These are phyloP conservation scores for Pantherophis alleghaniensis DNA, from an alignment of 2,797 vertebrate species.

Conservation along the genomic window DNA sequence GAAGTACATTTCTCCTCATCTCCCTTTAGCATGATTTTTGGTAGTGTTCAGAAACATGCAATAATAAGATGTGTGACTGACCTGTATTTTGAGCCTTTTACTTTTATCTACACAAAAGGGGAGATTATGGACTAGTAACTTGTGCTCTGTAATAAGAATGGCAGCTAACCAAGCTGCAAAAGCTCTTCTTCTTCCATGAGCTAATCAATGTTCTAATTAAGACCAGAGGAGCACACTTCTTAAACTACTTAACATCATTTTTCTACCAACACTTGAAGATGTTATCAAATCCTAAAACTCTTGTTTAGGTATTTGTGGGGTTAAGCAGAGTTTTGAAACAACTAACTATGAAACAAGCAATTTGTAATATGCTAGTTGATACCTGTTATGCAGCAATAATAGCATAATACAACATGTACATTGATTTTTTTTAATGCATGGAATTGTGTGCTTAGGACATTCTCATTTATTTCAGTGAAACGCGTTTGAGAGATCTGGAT, in stretches of 20 bases:
- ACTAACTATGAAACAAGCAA: conserved; percentile 29
- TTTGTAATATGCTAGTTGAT: conserved; percentile 31
- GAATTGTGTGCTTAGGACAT: conserved; percentile 5
- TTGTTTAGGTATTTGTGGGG: conserved; percentile 38
- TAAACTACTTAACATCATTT: background rate
- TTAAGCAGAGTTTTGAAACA: conserved; percentile 47
- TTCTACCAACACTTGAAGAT: conserved; percentile 43
- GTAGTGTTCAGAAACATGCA: conserved; percentile 65
- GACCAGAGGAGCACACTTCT: conserved; percentile 19
- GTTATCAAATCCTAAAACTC: conserved; percentile 31
- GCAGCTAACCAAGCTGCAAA: conserved; percentile 27
- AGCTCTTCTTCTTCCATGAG: conserved; percentile 55
- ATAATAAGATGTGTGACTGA: conserved; percentile 62
- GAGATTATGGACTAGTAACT: conserved; percentile 5
- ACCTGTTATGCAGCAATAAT: conserved; percentile 62
- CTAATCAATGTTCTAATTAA: conserved; percentile 9
- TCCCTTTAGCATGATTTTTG: conserved; percentile 28
- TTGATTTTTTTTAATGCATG: conserved; percentile 16
- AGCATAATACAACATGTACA: background rate
- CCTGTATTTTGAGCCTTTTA: conserved; percentile 53
- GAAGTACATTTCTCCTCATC: conserved; percentile 29
- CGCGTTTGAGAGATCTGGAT: background rate
- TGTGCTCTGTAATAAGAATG: conserved; percentile 31
- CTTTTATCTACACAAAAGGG: conserved; percentile 25
- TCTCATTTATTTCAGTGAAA: background rate